Evolutionary conservation across 2,888 invertebrate species (phyloP).

Genomic region (Xestia rhomboidea): DNA sequence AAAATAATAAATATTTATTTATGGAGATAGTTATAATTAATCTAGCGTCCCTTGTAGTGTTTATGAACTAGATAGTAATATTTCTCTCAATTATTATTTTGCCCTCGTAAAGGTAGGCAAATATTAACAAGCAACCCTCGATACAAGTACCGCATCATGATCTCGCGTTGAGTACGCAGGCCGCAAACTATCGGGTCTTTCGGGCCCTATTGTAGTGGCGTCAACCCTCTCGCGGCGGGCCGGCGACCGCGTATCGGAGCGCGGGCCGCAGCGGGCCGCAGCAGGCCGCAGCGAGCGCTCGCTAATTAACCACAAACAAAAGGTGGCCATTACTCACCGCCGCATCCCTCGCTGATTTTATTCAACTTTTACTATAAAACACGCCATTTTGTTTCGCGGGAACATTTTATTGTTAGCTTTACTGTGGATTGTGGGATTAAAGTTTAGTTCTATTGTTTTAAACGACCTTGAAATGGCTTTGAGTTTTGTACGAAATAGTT

Average conservation of each 20-base stretch:
- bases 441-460: constrained; percentile 61
- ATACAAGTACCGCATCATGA: constrained; percentile 9
- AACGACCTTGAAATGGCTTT: constrained; percentile 35
- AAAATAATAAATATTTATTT: constrained; percentile 34
- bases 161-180: constrained; percentile 20
- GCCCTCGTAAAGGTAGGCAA: not conserved
- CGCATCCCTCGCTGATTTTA: constrained; percentile 68
- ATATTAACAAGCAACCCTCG: constrained; percentile 7
- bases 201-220: constrained; percentile 34
- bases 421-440: constrained; percentile 51
- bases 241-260: constrained; percentile 50
- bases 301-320: constrained; percentile 76
- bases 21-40: constrained; percentile 16
- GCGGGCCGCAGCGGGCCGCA: constrained; percentile 29
- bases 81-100: constrained; percentile 7
- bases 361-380: constrained; percentile 67
- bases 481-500: constrained; percentile 18
- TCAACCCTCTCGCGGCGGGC: constrained; percentile 47
- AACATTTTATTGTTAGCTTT: constrained; percentile 64
- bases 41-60: constrained; percentile 2
- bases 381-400: constrained; percentile 61
- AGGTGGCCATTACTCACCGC: constrained; percentile 70
- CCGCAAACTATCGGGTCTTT: constrained; percentile 60
- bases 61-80: constrained; percentile 1
- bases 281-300: constrained; percentile 59